Evolutionary conservation across 1,140 invertebrate genomes (phyloP).

Genomic region (Steinernema khuongi): DNA sequence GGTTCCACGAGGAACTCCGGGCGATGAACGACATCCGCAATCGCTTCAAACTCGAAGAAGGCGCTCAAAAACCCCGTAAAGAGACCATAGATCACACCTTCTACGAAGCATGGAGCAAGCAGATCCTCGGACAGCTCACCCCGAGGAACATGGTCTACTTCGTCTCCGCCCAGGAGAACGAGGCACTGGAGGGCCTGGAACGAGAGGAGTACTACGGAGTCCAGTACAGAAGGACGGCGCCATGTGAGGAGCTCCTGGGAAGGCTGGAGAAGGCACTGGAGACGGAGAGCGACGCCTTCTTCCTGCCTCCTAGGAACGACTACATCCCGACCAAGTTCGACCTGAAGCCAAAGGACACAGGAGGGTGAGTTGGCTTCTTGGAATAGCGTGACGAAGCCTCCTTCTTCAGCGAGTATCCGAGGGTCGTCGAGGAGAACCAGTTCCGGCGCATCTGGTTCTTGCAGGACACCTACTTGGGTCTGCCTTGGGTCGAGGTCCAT

Average conservation of each 20-base stretch:
- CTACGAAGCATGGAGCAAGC: conserved; percentile 73
- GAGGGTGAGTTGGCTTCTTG: conserved; percentile 63
- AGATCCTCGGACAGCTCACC: conserved; percentile 69
- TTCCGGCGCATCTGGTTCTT: conserved; percentile 83
- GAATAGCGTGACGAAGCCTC: too few relatives aligned
- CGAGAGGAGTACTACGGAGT: conserved; percentile 84
- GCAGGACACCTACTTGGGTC: conserved; percentile 78
- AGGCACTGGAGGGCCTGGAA: conserved; percentile 60
- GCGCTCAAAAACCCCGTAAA: conserved; percentile 49
- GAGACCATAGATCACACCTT: conserved; percentile 67
- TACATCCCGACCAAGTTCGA: conserved; percentile 83
- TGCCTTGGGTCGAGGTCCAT: conserved; percentile 78
- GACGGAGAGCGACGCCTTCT: conserved; percentile 64
- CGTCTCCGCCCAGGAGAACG: conserved; percentile 70
- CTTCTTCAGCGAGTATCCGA: conserved; percentile 63
- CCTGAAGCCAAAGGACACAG: conserved; percentile 66
- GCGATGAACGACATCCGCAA: conserved; percentile 76
- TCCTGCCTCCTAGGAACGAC: conserved; percentile 76
- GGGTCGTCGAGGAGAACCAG: conserved; percentile 73
- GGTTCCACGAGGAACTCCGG: conserved; percentile 82
- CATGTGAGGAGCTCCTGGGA: conserved; percentile 59
- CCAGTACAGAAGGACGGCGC: conserved; percentile 72
- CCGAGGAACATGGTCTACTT: conserved; percentile 73
- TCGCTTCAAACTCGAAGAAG: conserved; percentile 79
- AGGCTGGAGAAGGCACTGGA: conserved; percentile 28